Evolutionary conservation across 2,113 vertebrate genomes (phyloP).

Genomic region (Xiphophorus hellerii): DNA sequence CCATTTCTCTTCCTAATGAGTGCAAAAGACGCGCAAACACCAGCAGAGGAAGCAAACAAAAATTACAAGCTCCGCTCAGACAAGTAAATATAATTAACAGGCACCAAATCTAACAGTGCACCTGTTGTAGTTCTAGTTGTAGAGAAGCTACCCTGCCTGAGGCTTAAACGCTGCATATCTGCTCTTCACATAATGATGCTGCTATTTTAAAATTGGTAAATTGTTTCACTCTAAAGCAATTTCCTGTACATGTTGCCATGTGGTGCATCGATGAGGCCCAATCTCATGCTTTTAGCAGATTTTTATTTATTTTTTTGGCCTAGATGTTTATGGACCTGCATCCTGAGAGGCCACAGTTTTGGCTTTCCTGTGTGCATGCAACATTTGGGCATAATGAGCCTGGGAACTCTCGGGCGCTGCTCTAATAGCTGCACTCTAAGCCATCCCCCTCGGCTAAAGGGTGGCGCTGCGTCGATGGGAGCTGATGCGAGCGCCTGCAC

Average conservation of each 20-base stretch:
- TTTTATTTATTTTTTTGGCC: neutral
- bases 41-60: conserved; percentile 47
- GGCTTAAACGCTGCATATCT: conserved; percentile 55
- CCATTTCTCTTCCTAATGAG: conserved; percentile 26
- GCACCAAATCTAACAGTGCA: conserved; percentile 53
- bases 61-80: conserved; percentile 61
- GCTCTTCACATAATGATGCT: conserved; percentile 24
- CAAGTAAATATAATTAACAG: conserved; percentile 62
- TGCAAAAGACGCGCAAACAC: conserved; percentile 27
- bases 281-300: conserved; percentile 14
- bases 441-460: conserved; percentile 64
- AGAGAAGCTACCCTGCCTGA: conserved; percentile 47
- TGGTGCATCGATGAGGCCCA: neutral
- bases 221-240: conserved; percentile 1
- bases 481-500: conserved; percentile 50
- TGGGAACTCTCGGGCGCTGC: conserved; percentile 65
- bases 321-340: conserved; percentile 41
- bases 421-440: conserved; percentile 72
- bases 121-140: conserved; percentile 50
- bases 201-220: conserved; percentile 28
- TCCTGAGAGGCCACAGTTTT: conserved; percentile 36
- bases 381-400: conserved; percentile 72
- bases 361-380: conserved; percentile 31
- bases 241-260: conserved; percentile 14
- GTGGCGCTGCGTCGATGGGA: conserved; percentile 47